Base-by-base conservation (phyloP, 2,888 invertebrate species). In the Laothoe populi region DNA sequence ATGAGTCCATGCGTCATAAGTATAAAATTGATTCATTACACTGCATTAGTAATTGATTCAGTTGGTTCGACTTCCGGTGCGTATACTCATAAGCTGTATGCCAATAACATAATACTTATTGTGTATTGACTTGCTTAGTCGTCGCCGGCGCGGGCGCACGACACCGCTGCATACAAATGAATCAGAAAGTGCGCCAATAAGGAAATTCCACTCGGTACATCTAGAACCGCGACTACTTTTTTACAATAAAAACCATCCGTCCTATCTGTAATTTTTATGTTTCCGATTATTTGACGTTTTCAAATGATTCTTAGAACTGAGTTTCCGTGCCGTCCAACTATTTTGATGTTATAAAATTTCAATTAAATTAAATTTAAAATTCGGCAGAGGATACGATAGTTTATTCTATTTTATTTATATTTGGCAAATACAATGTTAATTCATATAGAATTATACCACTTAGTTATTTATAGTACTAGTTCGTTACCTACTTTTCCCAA, bases 141-240 rank as follows among this genome's bases (percentile, higher is more conserved):
- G 70, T 68, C 72, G 73, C 69, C 75, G 67, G 66, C 66, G 64
- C 71, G 73, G 67, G 66, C 66, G 64, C 71, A 72, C 70, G 73
- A 72, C 70, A 72, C 64, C 73, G 69, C 74, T 67, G 90, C 86
- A 91, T 90, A 88, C 86, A 84, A 90, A 91, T 91, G 87, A 90
- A 83, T 88, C 89, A 86, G 84, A 87, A 87, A 84, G 83, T 84
- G 82, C 81, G 82, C 81, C 75, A 84, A 84, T 80, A 79, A 87
- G 87, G 86, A 90, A 90, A 90, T 90, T 88, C 88, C 87, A 76
- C 78, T 82, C 77, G 70, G 74, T 83, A 71, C 84, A 75, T 68
- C 73, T 64, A 76, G 77, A 83, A 79, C 78, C 59, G 13, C 38
- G 23, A 19, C 11, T 35, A 10, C 21, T 11, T 21, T 8, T 38